Percentiles rank a stretch among this genome's conserved stretches.
Evolutionary conservation across 1,140 invertebrate genomes (phyloP).

Genomic region (Rhyacophila brunnea): DNA sequence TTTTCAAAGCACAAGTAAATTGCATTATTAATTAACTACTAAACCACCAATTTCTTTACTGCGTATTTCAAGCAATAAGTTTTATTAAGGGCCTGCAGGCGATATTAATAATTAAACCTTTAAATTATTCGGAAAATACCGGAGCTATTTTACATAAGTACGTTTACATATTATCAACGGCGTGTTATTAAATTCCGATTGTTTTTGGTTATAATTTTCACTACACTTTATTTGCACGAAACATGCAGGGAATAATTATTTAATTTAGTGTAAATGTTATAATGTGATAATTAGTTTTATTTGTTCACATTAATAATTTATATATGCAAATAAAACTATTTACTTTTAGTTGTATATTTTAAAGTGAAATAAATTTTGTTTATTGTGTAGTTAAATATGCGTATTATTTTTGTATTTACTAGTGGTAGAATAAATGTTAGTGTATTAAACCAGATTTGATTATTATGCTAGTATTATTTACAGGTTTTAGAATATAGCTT

Average conservation of each 20-base stretch:
- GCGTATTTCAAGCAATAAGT: too few relatives aligned
- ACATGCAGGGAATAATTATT: neutral
- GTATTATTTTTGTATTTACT: neutral
- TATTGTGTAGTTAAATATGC: neutral
- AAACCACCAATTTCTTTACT: too few relatives aligned
- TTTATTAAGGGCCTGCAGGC: too few relatives aligned
- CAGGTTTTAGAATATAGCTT: conserved; percentile 36
- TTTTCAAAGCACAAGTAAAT: too few relatives aligned
- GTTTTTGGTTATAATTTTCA: neutral
- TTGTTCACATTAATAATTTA: neutral
- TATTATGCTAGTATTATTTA: conserved; percentile 23
- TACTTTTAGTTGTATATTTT: neutral
- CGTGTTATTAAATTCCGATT: neutral
- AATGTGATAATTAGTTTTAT: neutral
- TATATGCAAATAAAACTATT: too few relatives aligned
- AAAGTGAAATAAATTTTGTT: neutral
- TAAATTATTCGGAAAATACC: neutral
- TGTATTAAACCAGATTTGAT: neutral
- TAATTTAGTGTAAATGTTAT: neutral
- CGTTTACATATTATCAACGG: neutral
- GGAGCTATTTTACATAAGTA: neutral
- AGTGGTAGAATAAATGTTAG: neutral
- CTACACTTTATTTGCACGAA: neutral
- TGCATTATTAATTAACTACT: too few relatives aligned
- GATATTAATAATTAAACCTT: too few relatives aligned